Base-by-base conservation (phyloP, 2,797 vertebrate species). In the Neosilurus hyrtlii region DNA sequence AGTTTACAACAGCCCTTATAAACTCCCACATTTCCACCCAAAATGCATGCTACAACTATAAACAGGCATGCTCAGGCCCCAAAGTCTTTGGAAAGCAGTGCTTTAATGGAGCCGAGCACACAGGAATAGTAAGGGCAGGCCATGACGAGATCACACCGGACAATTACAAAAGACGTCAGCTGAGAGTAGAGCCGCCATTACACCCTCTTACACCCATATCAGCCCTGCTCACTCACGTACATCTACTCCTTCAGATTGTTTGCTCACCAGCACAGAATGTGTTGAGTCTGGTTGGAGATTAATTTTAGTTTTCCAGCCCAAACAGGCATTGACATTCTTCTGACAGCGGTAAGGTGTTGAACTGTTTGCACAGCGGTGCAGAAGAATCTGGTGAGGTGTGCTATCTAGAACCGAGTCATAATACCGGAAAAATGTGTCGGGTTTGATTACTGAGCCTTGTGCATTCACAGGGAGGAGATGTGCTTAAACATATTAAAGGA, bases 111-210 rank as follows among this genome's bases (percentile, higher is more conserved):
- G 63, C 9, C 18, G 9, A 67, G 65, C 72, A 77, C 37, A 37
- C 67, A 37, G 71, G 61, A 59, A 37, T 65, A 65, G 76, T 75
- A 43, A 61, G 52, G 77, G 83, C 83, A 86, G 85, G 85, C 80
- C 26, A 9, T 54, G n/a, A 67, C 80, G 70, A 86, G 77, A 83
- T 79, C 78, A 78, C 54, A 51, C 66, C 71, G 22, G 62, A 76
- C 76, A 73, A 35, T 54, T 35, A 43, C 43, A 62, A 87, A 86
- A 72, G 82, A 80, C 35, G 35, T 61, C 68, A 9, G 73, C 43
- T 82, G 63, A 72, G 61, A 73, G n/a, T 73, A 54, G 11, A 80
- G 49, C 76, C 76, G 61, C 80, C 49, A 65, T 22, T 85, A 16
- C 43, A 30, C 61, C 76, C 61, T 52, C 49, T 52, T 52, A 57